Base-by-base conservation (phyloP, 2,888 invertebrate species). In the Smittia sp. region DNA sequence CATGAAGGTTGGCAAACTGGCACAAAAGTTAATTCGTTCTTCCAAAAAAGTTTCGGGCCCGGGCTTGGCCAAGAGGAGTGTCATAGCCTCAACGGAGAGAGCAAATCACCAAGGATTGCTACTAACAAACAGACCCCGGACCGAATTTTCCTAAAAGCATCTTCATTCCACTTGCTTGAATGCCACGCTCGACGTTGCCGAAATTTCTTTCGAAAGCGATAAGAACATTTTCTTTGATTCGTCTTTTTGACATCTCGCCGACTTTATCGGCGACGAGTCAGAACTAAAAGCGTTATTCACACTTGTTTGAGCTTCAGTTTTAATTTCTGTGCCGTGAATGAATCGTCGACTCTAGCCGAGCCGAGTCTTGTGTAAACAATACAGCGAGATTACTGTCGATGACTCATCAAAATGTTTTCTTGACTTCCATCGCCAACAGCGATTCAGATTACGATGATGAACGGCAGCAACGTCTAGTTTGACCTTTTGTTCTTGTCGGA, bases 381-480 rank as follows among this genome's bases (percentile, higher is more conserved):
- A n/a, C n/a, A 32, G 32, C 9, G 32, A 46, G 13, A 46, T 46
- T 46, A 32, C 32, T 46, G 13, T 46, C n/a, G 46, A 46, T 46
- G 46, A 46, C 46, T 46, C 46, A 46, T 46, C 46, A 46, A 15
- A 46, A 46, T 46, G 46, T 46, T 46, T 46, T 46, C 13, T 46
- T 46, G 2, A 3, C 13, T 46, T 46, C 2, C 46, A 2, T 13
- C 46, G 46, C n/a, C n/a, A n/a, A 3, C n/a, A n/a, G 32, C 32
- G 32, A 32, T 32, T 32, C 32, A 32, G 32, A 32, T 32, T 32
- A 46, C 15, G 4, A 46, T 46, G 46, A 15, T 46, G 46, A 15
- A 11, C 46, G 46, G 32, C 15, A 46, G n/a, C 11, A 46, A 46
- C 32, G 32, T 32, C 32, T 32, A 32, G 32, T 32, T 32, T 32